Conservation (phyloP, 2,888 invertebrate genomes). For the Drosophila lutescens region DNA sequence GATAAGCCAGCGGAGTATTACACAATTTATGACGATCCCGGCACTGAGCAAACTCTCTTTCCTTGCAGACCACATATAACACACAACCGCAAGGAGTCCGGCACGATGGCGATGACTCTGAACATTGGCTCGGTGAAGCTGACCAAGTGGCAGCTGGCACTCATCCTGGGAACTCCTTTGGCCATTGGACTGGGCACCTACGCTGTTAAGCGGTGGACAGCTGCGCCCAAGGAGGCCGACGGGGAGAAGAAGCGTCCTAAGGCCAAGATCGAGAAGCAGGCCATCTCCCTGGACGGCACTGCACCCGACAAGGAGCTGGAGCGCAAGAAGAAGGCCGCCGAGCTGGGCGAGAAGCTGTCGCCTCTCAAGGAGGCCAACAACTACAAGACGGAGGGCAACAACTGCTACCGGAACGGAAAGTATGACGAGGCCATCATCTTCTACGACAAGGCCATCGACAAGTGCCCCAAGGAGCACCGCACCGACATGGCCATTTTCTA, state of each 20-base stretch:
- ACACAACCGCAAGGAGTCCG: constrained; percentile 21
- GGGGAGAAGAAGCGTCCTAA: constrained; percentile 37
- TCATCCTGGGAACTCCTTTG: constrained; percentile 92
- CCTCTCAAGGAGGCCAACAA: constrained; percentile 90
- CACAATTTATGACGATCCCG: constrained; percentile 53
- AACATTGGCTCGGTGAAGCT: constrained; percentile 77
- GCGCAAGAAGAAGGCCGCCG: constrained; percentile 76
- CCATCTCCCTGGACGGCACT: constrained; percentile 86
- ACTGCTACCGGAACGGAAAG: constrained; percentile 92
- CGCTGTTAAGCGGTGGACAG: constrained; percentile 65
- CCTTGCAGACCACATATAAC: constrained; percentile 51
- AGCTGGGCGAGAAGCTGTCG: constrained; percentile 83
- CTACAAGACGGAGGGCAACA: constrained; percentile 95
- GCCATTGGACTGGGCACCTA: constrained; percentile 93
- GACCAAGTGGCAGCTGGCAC: constrained; percentile 93
- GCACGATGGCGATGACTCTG: constrained; percentile 68
- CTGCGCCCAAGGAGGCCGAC: constrained; percentile 13
- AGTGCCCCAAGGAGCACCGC: constrained; percentile 90
- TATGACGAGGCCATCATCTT: constrained; percentile 95
- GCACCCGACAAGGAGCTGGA: constrained; percentile 85
- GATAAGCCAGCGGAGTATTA: constrained; percentile 61
- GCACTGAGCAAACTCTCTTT: constrained; percentile 29
- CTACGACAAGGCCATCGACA: constrained; percentile 97
- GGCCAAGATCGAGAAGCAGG: constrained; percentile 82
- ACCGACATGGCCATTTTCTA: constrained; percentile 95